Evolutionary conservation across 2,888 invertebrate genomes (phyloP).

Genomic region (Drosophila yooni): DNA sequence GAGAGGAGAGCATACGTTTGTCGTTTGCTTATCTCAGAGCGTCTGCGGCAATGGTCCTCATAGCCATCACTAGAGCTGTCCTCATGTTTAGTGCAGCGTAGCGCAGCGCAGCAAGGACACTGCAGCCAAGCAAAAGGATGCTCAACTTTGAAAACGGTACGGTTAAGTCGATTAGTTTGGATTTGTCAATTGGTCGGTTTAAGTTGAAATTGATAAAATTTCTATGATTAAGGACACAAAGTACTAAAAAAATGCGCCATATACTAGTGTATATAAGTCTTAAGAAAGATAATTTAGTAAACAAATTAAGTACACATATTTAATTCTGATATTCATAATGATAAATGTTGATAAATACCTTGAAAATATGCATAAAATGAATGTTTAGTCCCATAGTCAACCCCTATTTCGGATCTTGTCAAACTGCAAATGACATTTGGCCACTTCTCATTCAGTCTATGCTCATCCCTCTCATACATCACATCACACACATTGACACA

Average conservation of each 20-base stretch:
- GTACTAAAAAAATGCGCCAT: background rate
- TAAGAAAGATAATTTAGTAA: background rate
- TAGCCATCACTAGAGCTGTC: conserved; percentile 39
- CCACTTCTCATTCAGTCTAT: conserved; percentile 64
- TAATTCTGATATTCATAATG: conserved; percentile 7
- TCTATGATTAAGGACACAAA: background rate
- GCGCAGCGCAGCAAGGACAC: conserved; percentile 58
- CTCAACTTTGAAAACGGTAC: conserved; percentile 37
- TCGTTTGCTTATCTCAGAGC: conserved; percentile 54
- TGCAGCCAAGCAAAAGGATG: conserved; percentile 43
- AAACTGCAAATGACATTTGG: conserved; percentile 78
- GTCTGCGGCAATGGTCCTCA: conserved; percentile 56
- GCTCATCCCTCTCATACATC: conserved; percentile 16
- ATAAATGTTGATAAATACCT: background rate
- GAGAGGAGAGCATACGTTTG: conserved; percentile 14
- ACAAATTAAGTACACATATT: background rate
- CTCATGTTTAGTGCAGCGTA: conserved; percentile 44
- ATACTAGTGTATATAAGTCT: background rate
- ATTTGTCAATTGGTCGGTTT: conserved; percentile 33
- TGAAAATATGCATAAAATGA: conserved; percentile 2
- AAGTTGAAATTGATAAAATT: conserved; percentile 64
- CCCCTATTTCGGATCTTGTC: conserved; percentile 46
- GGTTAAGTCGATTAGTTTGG: conserved; percentile 63
- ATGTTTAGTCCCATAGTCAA: conserved; percentile 16
- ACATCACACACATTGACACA: background rate